Conservation (phyloP, 2,888 invertebrate genomes). For the Drosophila tanythrix region DNA sequence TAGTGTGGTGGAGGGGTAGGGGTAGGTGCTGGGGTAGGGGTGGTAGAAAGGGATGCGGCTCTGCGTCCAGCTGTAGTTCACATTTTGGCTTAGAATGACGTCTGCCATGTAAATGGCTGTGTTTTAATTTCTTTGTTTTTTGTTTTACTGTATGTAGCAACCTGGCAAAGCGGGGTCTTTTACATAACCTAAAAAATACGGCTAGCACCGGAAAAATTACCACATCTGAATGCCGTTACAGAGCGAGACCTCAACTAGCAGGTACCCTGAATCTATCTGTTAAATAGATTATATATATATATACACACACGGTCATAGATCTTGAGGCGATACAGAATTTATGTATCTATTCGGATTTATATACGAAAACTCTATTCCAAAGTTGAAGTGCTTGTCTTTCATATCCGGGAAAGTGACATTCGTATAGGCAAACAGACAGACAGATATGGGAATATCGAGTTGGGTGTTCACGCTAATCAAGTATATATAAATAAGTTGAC, state of each 20-base stretch:
- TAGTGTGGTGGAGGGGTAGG: not conserved
- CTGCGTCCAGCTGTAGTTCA: conserved; percentile 24
- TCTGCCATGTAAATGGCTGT: conserved; percentile 27
- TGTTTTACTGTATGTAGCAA: not conserved
- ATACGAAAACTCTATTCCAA: not conserved
- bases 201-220: not conserved
- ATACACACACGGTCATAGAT: not conserved
- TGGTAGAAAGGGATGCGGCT: not conserved
- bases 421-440: not conserved
- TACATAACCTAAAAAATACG: not conserved
- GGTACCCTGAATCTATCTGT: not conserved
- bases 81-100: conserved; percentile 34
- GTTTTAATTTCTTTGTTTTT: not conserved
- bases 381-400: not conserved
- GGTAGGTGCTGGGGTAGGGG: not conserved
- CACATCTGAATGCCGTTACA: not conserved
- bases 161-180: not conserved
- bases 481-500: not conserved
- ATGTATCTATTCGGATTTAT: not conserved
- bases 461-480: not conserved
- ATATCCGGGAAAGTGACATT: not conserved
- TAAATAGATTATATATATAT: not conserved
- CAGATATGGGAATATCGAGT: not conserved
- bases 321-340: not conserved
- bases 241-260: not conserved